Evolutionary conservation across 2,888 invertebrate genomes (phyloP), one percentile per base, ranked within the genome.

Genomic region (Brenthis ino): DNA sequence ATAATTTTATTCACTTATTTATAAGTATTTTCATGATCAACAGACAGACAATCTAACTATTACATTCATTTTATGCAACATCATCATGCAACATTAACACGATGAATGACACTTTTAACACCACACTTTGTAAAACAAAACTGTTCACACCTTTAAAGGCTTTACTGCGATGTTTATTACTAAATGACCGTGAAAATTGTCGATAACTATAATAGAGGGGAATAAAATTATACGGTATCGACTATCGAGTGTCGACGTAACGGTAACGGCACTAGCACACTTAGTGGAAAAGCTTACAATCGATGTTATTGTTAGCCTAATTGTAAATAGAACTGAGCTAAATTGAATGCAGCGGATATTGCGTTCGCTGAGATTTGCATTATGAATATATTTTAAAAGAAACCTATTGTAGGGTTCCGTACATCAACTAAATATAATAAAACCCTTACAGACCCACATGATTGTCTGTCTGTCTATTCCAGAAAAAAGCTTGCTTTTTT

Each of bases 221-320:
- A 53, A 57, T 65, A 51, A 53, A 57, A 48, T 47, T 48, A 28
- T 58, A 43, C 28, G 58, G 47, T 48, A 33, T 11, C 33, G n/a
- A 4, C 33, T 56, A 37, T 37, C 37, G n/a, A 56, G 14, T 33
- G 37, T 37, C n/a, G 33, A n/a, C 13, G 6, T 37, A 14, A 28
- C 28, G 12, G 33, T 67, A 20, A 24, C 71, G 47, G n/a, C 70
- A 65, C 72, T 70, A 72, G 60, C 43, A 66, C 70, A 73, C 69
- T 73, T 68, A 73, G 66, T 72, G 73, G 70, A 55, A 71, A 74
- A 73, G 69, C 64, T 61, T 68, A 53, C 37, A 53, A 33, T 60
- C 50, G 50, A 50, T 76, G 76, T 76, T 76, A 76, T 76, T 75
- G 75, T 75, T 72, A 60, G 58, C 65, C 66, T 73, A 71, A 76